Conservation (phyloP, 2,113 vertebrate genomes). For the Centropus bengalensis region DNA sequence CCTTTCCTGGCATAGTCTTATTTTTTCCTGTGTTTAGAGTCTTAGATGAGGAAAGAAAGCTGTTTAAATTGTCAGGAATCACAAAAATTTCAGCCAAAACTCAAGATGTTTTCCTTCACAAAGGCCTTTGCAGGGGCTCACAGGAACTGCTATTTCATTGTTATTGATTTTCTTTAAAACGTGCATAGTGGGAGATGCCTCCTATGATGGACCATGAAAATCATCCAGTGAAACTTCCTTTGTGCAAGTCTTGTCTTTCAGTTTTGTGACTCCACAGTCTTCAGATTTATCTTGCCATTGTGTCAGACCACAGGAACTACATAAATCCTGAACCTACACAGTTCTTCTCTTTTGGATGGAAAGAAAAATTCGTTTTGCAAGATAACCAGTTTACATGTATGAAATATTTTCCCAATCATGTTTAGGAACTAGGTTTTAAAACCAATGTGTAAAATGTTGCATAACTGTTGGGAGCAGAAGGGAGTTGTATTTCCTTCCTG, state of each 20-base stretch:
- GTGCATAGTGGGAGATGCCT: background rate
- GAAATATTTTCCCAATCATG: background rate
- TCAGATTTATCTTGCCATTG: background rate
- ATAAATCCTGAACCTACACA: background rate
- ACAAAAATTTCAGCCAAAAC: background rate
- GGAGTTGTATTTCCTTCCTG: background rate
- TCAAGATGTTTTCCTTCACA: background rate
- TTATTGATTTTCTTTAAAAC: background rate
- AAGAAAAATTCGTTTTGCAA: background rate
- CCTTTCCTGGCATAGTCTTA: background rate
- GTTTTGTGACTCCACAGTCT: background rate
- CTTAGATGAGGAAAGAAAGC: background rate
- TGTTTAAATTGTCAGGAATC: background rate
- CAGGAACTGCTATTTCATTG: background rate
- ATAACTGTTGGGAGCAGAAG: background rate
- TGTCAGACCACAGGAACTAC: background rate
- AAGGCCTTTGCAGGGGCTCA: background rate
- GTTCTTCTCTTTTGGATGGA: background rate
- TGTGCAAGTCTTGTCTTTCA: background rate
- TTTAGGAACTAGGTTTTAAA: background rate
- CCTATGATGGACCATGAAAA: background rate
- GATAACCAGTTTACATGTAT: background rate
- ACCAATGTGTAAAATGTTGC: background rate
- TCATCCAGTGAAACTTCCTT: background rate
- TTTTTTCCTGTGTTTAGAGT: background rate